Evolutionary conservation across 2,888 invertebrate genomes (phyloP), one percentile per base, ranked within the genome.

Genomic region (Pogonocherus hispidulus): DNA sequence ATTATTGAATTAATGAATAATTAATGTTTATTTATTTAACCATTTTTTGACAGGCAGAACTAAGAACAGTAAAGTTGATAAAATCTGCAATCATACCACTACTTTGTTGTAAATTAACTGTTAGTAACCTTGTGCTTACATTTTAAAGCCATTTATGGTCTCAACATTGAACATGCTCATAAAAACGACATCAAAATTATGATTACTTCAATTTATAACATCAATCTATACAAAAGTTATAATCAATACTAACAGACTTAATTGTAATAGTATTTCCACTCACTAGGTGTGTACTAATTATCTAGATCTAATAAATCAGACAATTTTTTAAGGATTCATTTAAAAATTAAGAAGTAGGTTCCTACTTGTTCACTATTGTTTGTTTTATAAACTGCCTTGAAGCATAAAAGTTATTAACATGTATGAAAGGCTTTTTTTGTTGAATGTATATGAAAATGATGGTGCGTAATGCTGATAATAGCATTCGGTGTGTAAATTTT

Each of bases 401-500:
- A 62, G 62, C 62, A 37, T 51, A 57, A 32, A 20, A 59, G 23
- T 32, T 51, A 59, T 47, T 3, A 23, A 60, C 56, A 57, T 69
- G 63, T 66, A 66, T 69, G 55, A 51, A 66, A 60, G 66, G 66
- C 66, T 65, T 67, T 64, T 23, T 32, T 37, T 62, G 62, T 51
- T 59, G 59, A 35, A 20, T 18, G 63, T 63, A 64, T 67, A 70
- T 63, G 70, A 67, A 67, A 64, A 67, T 60, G 63, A 60, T 67
- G 8, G 73, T 73, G 73, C 71, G 67, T 66, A 70, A 73, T 69
- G 73, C 73, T 62, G 60, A 59, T 66, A 65, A 20, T 51, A 73
- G 71, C 73, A 73, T 69, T 67, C 69, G 54, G 63, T 66, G 73
- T 73, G 69, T 70, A 16, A 27, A n/a, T 47, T 47, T 35, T 59